phyloP scores from a whole-genome alignment of 2,888 invertebrate genomes.

The Caenorhabditis drosophilae region DNA sequence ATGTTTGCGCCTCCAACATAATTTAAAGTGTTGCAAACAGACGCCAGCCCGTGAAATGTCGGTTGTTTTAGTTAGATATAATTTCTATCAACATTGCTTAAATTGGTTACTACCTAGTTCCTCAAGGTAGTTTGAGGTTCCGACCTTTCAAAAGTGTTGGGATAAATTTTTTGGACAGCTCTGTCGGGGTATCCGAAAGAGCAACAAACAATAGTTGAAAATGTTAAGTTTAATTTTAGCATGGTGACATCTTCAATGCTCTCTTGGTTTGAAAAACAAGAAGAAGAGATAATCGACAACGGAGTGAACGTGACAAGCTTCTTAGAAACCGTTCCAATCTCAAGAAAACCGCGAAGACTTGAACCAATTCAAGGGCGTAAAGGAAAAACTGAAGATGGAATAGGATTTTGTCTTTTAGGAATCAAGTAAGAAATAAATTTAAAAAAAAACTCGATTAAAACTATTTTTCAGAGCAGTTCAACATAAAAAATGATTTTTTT shows the following conservation, averaged over 20 bases:
- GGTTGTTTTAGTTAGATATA: background rate
- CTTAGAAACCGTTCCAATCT: background rate
- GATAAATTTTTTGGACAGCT: too few species aligned
- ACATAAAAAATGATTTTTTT: conserved; percentile 3
- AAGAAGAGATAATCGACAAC: background rate
- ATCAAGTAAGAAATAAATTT: background rate
- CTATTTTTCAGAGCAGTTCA: background rate
- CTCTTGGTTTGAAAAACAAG: conserved; percentile 7
- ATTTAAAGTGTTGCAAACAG: too few species aligned
- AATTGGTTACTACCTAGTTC: too few species aligned
- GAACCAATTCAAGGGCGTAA: background rate
- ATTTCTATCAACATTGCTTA: too few species aligned
- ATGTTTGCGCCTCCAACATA: too few species aligned
- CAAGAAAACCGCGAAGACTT: background rate
- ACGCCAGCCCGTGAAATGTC: background rate
- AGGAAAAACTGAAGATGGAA: background rate
- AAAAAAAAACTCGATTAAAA: background rate
- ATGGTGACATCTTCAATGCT: conserved; percentile 7
- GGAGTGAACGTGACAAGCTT: background rate
- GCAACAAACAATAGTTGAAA: too few species aligned
- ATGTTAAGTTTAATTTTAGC: too few species aligned
- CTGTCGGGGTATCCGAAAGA: too few species aligned
- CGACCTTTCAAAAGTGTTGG: too few species aligned
- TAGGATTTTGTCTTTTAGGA: background rate
- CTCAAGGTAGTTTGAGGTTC: too few species aligned